Base-by-base conservation (phyloP, 2,113 vertebrate species). In the Spermophilus dauricus region DNA sequence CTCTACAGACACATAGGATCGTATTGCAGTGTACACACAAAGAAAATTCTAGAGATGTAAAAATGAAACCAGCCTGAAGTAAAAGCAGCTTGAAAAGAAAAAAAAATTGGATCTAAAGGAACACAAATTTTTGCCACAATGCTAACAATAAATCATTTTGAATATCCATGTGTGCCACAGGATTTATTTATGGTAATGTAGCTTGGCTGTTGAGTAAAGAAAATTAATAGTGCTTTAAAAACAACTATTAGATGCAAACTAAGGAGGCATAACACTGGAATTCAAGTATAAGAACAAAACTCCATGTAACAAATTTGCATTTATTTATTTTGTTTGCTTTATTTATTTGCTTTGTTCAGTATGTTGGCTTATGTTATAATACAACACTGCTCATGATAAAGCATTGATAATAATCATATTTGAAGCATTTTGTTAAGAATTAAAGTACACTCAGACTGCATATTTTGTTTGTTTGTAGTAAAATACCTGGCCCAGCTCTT, bases 1-100 rank as follows among this genome's bases (percentile, higher is more conserved):
- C 85, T 96, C 81, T 96, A 78, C 92, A 97, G 96, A 95, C 78
- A 97, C 98, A 97, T 91, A 96, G 78, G 67, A 94, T 97, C 86
- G 70, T 5, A 87, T 28, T 95, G 63, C 70, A 96, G 65, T 86
- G 37, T 94, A 56, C 90, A 88, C 76, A 45, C 45, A 45, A 45
- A 78, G 94, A 97, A 70, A 97, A 96, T 86, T 97, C 95, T 94
- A 95, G 75, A 98, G 97, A 95, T 94, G 89, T 34, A 76, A 97
- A 56, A 89, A 83, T 76, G 73, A 98, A 95, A 73, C 51, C 65
- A 97, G 37, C 24, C 63, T 96, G 87, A 86, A 97, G 94, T 89
- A 90, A 91, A 97, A 97, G 81, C 30, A 97, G 51, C 96, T 95
- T 93, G 63, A 65, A 98, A 98, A 89, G 34, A 45, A 95, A 85